These are phyloP conservation scores for Acleris literana DNA, from an alignment of 2,888 invertebrate genomes.

Conservation along the genomic window DNA sequence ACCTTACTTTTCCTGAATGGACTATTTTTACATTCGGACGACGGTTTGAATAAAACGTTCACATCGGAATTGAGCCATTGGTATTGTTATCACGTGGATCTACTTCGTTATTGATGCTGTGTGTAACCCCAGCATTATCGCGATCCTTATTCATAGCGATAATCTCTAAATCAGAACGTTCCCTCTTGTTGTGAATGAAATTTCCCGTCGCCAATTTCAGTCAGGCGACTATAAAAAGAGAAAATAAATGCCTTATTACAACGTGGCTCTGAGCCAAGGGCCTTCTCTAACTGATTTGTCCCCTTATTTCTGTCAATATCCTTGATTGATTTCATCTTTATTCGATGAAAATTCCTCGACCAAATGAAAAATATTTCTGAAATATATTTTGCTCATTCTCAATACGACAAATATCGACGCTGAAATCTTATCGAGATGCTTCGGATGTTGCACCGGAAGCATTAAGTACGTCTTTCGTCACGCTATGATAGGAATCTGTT, in stretches of 20 bases:
- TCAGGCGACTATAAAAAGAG: constrained; percentile 12
- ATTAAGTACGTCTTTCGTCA: constrained; percentile 36
- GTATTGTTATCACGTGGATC: constrained; percentile 7
- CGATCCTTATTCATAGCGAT: constrained; percentile 1
- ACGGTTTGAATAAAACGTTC: constrained; percentile 21
- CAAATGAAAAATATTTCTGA: not conserved
- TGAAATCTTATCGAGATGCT: constrained; percentile 13
- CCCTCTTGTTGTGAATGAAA: constrained; percentile 27
- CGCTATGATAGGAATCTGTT: constrained; percentile 57
- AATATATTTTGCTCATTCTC: not conserved
- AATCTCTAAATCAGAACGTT: constrained; percentile 11
- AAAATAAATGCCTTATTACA: constrained; percentile 22
- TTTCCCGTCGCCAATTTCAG: constrained; percentile 15
- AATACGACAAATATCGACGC: constrained; percentile 2
- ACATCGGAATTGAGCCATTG: constrained; percentile 11
- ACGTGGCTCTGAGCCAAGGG: constrained; percentile 22
- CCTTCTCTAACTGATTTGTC: constrained; percentile 9
- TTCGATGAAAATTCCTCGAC: not conserved
- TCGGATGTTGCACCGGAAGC: constrained; percentile 32
- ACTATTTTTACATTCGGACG: constrained; percentile 73
- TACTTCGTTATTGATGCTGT: not conserved
- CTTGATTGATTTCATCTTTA: constrained; percentile 16
- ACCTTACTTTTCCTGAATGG: constrained; percentile 71
- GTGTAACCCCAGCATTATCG: not conserved
- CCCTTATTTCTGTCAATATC: constrained; percentile 22